Percentiles rank a stretch among this genome's conserved stretches.
Evolutionary conservation across 1,140 invertebrate species (phyloP).

Genomic region (Drosophila parvula): DNA sequence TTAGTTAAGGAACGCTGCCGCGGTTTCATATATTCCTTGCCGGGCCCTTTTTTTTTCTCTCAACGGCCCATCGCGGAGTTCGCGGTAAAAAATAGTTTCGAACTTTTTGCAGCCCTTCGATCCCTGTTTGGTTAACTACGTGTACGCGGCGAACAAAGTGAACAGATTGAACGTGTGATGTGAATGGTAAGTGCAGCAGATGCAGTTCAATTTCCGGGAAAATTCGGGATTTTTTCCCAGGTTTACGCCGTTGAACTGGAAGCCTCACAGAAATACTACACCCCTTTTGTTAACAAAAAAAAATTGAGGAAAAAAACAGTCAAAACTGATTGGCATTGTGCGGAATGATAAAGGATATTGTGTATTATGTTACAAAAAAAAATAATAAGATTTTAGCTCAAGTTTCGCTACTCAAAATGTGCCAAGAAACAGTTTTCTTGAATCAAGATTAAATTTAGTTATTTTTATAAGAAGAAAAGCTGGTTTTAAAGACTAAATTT

Average conservation of each 20-base stretch:
- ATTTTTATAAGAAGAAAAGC: neutral
- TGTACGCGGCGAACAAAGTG: conserved; percentile 23
- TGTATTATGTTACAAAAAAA: neutral
- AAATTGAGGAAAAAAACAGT: neutral
- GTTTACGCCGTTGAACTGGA: neutral
- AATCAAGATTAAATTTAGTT: neutral
- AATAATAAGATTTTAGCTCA: neutral
- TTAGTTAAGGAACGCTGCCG: conserved; percentile 62
- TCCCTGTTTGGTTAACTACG: conserved; percentile 56
- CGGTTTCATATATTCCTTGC: conserved; percentile 11
- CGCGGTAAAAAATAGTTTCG: conserved; percentile 29
- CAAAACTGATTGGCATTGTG: conserved; percentile 11
- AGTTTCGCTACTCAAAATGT: neutral
- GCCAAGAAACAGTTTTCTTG: neutral
- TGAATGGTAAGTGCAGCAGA: conserved; percentile 72
- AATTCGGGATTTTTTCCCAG: neutral
- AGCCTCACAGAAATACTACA: neutral
- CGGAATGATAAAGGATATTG: neutral
- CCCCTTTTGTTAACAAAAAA: neutral
- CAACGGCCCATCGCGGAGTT: conserved; percentile 24
- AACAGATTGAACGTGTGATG: conserved; percentile 65
- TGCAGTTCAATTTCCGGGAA: conserved; percentile 27
- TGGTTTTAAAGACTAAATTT: neutral
- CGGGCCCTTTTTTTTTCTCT: conserved; percentile 5
- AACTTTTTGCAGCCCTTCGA: conserved; percentile 28